phyloP scores from a whole-genome alignment of 2,113 vertebrate genomes.

The Actenoides hombroni region DNA sequence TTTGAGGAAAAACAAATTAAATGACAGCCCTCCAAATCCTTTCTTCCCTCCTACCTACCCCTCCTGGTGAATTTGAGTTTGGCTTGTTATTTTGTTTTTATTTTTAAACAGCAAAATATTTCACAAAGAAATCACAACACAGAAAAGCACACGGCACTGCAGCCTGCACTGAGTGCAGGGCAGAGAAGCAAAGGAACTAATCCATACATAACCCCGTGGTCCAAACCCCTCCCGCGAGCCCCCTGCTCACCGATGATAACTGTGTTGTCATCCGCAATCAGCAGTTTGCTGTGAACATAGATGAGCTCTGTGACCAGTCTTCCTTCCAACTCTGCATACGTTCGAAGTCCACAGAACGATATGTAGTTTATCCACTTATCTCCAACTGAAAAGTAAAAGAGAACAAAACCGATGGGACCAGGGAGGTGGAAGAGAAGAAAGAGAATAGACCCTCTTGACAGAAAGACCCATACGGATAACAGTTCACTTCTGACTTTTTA shows the following conservation, averaged over 20 bases:
- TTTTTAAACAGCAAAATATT: not conserved
- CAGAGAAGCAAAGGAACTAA: not conserved
- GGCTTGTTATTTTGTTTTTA: not conserved
- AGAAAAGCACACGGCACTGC: not conserved
- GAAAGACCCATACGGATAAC: not conserved
- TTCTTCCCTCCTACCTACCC: not conserved
- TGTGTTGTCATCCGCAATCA: constrained; percentile 93
- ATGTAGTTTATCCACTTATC: constrained; percentile 97
- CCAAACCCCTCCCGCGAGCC: not conserved
- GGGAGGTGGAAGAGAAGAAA: not conserved
- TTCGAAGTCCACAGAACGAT: constrained; percentile 91
- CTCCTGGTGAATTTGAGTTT: not conserved
- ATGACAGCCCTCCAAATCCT: not conserved
- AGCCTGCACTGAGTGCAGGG: not conserved
- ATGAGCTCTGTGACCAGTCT: constrained; percentile 92
- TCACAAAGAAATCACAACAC: not conserved
- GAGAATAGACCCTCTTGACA: not conserved
- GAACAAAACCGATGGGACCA: not conserved
- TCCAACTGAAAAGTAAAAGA: constrained; percentile 80
- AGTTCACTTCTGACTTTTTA: not conserved
- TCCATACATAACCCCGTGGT: fast-evolving
- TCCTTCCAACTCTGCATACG: constrained; percentile 89
- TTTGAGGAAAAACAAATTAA: constrained; percentile 23
- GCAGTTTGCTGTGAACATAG: constrained; percentile 97
- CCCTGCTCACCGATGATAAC: constrained; percentile 91